Evolutionary conservation across 2,888 invertebrate genomes (phyloP).

Genomic region (Apodemia duryi): DNA sequence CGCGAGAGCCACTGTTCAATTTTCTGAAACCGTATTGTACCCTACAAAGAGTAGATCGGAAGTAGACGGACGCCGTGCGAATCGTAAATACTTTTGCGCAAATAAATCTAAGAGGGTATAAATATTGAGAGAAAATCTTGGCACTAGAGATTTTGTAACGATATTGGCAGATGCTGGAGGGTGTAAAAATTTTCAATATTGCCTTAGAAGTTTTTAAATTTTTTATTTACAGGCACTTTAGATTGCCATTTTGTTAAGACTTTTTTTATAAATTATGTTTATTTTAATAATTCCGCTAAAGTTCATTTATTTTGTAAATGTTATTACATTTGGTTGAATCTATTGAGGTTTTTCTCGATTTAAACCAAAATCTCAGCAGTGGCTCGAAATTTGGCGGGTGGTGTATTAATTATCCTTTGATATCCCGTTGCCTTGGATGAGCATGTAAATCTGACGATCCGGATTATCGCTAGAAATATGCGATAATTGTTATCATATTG

Average conservation of each 20-base stretch:
- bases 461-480: too few species aligned
- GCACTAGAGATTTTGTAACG: conserved; percentile 10
- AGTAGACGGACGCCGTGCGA: conserved; percentile 2
- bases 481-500: too few species aligned
- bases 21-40: conserved; percentile 6
- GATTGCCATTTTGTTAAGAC: neutral
- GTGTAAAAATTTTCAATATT: conserved; percentile 14
- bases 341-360: too few species aligned
- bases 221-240: neutral
- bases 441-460: too few species aligned
- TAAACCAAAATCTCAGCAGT: too few species aligned
- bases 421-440: too few species aligned
- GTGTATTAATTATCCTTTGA: too few species aligned
- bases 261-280: too few species aligned
- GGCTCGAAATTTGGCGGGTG: too few species aligned
- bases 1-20: conserved; percentile 4
- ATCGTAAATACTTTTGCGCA: conserved; percentile 9
- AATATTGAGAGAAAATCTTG: conserved; percentile 12
- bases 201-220: neutral
- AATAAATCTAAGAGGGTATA: conserved; percentile 14
- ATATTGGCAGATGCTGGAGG: conserved; percentile 6
- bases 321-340: too few species aligned
- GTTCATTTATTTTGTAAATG: too few species aligned
- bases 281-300: too few species aligned
- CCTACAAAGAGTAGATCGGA: conserved; percentile 13